Evolutionary conservation across 1,140 invertebrate genomes (phyloP).

Genomic region (Hycleus phaleratus): DNA sequence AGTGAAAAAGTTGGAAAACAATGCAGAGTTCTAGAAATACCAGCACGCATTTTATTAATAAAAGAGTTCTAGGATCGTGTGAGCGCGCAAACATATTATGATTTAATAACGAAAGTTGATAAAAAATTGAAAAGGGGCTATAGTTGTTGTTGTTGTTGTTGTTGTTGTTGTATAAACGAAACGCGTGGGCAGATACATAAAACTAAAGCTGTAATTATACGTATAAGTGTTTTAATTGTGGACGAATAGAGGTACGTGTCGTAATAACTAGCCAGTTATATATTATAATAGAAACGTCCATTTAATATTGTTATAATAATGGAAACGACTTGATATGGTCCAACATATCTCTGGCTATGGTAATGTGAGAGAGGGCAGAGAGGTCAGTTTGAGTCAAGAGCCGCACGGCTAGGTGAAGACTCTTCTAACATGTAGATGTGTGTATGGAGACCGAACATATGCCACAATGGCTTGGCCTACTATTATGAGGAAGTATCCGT

Average conservation of each 20-base stretch:
- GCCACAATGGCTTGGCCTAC: slow-evolving; percentile 15
- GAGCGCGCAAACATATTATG: slow-evolving; percentile 19
- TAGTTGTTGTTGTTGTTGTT: not conserved
- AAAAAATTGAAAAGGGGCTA: slow-evolving; percentile 24
- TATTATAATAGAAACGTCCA: not conserved
- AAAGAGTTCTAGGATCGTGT: slow-evolving; percentile 14
- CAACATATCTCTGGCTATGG: slow-evolving; percentile 29
- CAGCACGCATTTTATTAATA: slow-evolving; percentile 17
- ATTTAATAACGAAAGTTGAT: slow-evolving; percentile 22
- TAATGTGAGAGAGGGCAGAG: slow-evolving; percentile 40
- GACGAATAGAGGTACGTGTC: slow-evolving; percentile 36
- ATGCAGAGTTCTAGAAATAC: slow-evolving; percentile 11
- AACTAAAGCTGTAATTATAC: slow-evolving; percentile 38
- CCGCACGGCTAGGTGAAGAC: slow-evolving; percentile 25
- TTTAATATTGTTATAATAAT: slow-evolving; percentile 3
- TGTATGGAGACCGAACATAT: slow-evolving; percentile 13
- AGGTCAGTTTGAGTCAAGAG: slow-evolving; percentile 39
- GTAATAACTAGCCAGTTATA: slow-evolving; percentile 17
- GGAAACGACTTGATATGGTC: slow-evolving; percentile 16
- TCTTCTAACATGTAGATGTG: slow-evolving; percentile 1
- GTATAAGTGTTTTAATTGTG: slow-evolving; percentile 40
- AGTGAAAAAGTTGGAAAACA: slow-evolving; percentile 8
- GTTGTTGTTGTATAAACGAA: not conserved
- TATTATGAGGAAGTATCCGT: slow-evolving; percentile 13
- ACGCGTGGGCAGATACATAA: slow-evolving; percentile 34